Evolutionary conservation across 2,113 vertebrate genomes (phyloP).

Genomic region (Anser brachyrhynchus): DNA sequence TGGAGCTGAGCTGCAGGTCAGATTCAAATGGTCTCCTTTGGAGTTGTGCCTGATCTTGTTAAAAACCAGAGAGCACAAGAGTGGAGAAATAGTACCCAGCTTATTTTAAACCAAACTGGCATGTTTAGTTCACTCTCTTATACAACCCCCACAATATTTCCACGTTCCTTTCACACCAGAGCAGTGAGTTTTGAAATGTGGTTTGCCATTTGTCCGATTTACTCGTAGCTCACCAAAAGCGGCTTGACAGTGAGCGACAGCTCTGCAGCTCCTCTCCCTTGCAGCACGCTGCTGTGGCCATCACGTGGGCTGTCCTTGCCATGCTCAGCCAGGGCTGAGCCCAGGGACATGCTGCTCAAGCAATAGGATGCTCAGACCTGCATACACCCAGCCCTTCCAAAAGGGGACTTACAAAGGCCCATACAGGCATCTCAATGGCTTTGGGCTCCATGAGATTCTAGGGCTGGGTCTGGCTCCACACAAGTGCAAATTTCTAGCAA

Average conservation of each 20-base stretch:
- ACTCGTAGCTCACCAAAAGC: background rate
- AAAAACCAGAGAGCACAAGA: background rate
- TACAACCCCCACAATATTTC: background rate
- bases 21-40: background rate
- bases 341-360: background rate
- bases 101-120: background rate
- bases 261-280: background rate
- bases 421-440: background rate
- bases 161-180: background rate
- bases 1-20: background rate
- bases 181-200: background rate
- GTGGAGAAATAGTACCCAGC: background rate
- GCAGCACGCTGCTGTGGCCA: fast-evolving
- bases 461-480: background rate
- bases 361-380: background rate
- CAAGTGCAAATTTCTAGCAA: background rate
- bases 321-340: background rate
- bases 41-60: background rate
- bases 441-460: background rate
- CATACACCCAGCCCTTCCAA: background rate
- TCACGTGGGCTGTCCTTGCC: background rate
- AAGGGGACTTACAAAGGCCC: background rate
- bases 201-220: background rate
- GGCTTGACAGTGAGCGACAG: background rate
- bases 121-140: background rate